Base-by-base conservation (phyloP, 2,113 vertebrate species). In the Entosphenus tridentatus region DNA sequence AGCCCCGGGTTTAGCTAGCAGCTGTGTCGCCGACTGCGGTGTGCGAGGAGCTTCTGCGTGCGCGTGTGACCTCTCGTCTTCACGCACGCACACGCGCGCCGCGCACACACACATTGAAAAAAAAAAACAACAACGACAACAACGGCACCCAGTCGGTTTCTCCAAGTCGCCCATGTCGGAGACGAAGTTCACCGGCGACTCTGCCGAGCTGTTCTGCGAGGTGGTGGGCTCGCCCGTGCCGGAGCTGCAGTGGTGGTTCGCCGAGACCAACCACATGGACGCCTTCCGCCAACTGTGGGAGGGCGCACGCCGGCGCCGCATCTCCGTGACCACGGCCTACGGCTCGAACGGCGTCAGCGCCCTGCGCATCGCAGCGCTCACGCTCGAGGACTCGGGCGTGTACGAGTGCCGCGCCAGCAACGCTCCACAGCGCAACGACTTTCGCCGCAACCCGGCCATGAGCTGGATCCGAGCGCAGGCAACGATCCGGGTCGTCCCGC, bases 201-300 rank as follows among this genome's bases (percentile, higher is more conserved):
- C 89, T 83, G 95, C 96, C 84, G 92, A 98, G 86, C 88, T 98
- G 84, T 95, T 96, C 89, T 98, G 93, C 84, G 89, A 96, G 74
- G 92, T 96, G 84, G 84, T 92, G 68, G 93, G 93, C 77, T 86
- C 80, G 78, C 93, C 93, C 79, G 89, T 86, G 75, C 93, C 93
- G 73, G 93, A 98, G 85, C 96, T 98, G 89, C 89, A 96, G 83
- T 98, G 93, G 93, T 98, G 93, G 93, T 98, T 95, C 74, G 86
- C 90, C 12, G 90, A 96, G 81, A 84, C 90, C 81, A 96, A 96
- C 85, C 84, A 88, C 73, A 87, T 85, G 73, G 91, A 96, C 80
- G 85, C 91, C 84, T 98, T 96, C 87, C 95, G 88, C 84, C 89
- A 92, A 81, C 89, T 96, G 77, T 98, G 92, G 92, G 85, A 93